A percentile compares a stretch with the other conserved stretches of the same genome.
phyloP scores from a whole-genome alignment of 2,888 invertebrate species.

The Diabrotica balteata region DNA sequence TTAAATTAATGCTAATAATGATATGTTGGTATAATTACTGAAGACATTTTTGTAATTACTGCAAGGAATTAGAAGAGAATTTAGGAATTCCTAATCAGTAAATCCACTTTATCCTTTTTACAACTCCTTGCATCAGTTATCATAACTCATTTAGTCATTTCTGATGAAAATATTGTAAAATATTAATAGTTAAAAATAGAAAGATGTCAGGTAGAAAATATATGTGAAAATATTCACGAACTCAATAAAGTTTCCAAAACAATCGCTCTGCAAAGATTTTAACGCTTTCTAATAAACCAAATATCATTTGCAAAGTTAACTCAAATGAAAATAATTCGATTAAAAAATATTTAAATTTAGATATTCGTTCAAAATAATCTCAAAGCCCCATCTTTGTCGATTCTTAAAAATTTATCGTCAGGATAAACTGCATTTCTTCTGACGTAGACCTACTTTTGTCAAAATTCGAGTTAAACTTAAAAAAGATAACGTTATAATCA shows the following conservation, averaged over 20 bases:
- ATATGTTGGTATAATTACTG: too few species aligned
- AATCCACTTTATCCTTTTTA: too few species aligned
- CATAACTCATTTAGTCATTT: too few species aligned
- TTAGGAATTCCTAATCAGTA: too few species aligned
- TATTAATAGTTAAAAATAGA: too few species aligned
- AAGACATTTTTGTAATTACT: too few species aligned
- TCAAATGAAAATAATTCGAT: not conserved
- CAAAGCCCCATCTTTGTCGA: slow-evolving; percentile 23
- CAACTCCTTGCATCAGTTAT: too few species aligned
- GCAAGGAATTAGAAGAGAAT: too few species aligned
- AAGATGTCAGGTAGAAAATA: too few species aligned
- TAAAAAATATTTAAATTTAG: not conserved
- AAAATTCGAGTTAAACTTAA: slow-evolving; percentile 53
- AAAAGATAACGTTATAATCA: slow-evolving; percentile 53
- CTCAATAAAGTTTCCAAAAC: not conserved
- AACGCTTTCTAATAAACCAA: not conserved
- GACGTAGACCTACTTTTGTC: slow-evolving; percentile 48
- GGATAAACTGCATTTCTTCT: slow-evolving; percentile 5
- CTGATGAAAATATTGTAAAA: too few species aligned
- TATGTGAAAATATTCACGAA: not conserved
- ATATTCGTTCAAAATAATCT: not conserved
- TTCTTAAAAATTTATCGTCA: slow-evolving; percentile 34
- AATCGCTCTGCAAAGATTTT: not conserved
- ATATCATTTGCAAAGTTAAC: not conserved
- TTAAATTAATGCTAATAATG: too few species aligned